Conservation (phyloP, 2,888 invertebrate genomes). For the Apamea crenata region DNA sequence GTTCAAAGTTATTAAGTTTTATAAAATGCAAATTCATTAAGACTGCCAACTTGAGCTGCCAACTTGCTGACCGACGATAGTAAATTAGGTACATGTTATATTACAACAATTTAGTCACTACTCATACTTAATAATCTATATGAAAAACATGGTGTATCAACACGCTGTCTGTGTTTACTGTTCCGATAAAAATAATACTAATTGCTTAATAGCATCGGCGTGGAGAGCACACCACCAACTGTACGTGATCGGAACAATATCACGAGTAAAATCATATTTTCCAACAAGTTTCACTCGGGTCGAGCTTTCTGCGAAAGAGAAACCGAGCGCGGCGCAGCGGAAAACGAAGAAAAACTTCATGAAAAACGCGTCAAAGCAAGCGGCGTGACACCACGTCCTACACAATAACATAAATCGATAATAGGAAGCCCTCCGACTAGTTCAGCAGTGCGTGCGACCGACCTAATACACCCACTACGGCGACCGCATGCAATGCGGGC, state of each 20-base stretch:
- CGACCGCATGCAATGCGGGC: slow-evolving; percentile 88
- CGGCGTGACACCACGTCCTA: slow-evolving; percentile 80
- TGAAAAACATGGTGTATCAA: slow-evolving; percentile 28
- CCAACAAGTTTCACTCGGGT: slow-evolving; percentile 81
- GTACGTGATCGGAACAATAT: slow-evolving; percentile 74
- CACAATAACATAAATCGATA: slow-evolving; percentile 89
- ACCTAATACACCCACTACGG: slow-evolving; percentile 89
- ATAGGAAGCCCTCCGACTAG: slow-evolving; percentile 90
- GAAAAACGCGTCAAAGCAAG: slow-evolving; percentile 77
- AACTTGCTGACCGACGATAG: slow-evolving; percentile 21
- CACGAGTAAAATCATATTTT: slow-evolving; percentile 82
- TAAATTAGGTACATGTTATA: slow-evolving; percentile 53
- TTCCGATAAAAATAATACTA: slow-evolving; percentile 45
- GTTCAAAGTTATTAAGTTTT: slow-evolving; percentile 35
- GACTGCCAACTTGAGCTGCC: slow-evolving; percentile 21
- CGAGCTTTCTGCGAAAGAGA: slow-evolving; percentile 84
- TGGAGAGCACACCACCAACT: slow-evolving; percentile 31
- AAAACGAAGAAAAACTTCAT: slow-evolving; percentile 81
- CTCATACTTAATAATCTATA: slow-evolving; percentile 31
- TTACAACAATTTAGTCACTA: slow-evolving; percentile 50
- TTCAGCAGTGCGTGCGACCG: slow-evolving; percentile 90
- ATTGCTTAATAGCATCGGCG: slow-evolving; percentile 64
- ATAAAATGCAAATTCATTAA: slow-evolving; percentile 53
- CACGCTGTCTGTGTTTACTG: slow-evolving; percentile 17
- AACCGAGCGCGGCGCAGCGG: slow-evolving; percentile 77